Conservation (phyloP, 2,113 vertebrate genomes). For the Alaudala cheleensis region DNA sequence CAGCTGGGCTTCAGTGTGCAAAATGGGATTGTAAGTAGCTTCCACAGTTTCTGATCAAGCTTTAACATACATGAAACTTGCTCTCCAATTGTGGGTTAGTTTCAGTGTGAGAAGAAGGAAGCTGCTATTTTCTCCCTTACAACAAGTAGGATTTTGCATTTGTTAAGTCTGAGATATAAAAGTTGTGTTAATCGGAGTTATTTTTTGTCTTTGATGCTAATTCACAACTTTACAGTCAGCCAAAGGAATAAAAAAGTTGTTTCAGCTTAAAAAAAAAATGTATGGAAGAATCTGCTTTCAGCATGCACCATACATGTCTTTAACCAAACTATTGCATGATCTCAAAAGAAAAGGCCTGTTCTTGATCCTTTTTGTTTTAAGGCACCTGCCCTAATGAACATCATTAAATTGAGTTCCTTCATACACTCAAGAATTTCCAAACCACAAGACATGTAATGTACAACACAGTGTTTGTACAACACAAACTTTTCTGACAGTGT, state of each 20-base stretch:
- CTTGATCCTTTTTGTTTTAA: not conserved
- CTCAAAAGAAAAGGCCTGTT: not conserved
- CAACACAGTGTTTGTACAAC: not conserved
- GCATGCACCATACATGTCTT: not conserved
- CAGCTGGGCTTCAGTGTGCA: slow-evolving; percentile 98
- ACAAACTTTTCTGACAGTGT: not conserved
- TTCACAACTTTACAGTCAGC: not conserved
- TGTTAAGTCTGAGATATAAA: not conserved
- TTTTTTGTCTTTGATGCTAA: not conserved
- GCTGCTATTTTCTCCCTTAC: not conserved
- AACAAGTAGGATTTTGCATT: not conserved
- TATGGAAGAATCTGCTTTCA: not conserved
- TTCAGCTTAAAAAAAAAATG: not conserved
- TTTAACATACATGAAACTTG: not conserved
- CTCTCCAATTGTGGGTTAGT: not conserved
- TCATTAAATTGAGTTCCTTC: not conserved
- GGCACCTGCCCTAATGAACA: not conserved
- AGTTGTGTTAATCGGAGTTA: not conserved
- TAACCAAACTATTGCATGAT: not conserved
- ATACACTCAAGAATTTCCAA: not conserved
- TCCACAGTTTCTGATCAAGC: not conserved
- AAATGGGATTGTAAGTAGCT: slow-evolving; percentile 91
- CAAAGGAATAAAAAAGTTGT: not conserved
- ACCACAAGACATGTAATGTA: not conserved
- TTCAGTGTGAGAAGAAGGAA: not conserved